These are phyloP conservation scores for Campoletis sonorensis DNA, from an alignment of 1,140 invertebrate genomes.

Conservation along the genomic window DNA sequence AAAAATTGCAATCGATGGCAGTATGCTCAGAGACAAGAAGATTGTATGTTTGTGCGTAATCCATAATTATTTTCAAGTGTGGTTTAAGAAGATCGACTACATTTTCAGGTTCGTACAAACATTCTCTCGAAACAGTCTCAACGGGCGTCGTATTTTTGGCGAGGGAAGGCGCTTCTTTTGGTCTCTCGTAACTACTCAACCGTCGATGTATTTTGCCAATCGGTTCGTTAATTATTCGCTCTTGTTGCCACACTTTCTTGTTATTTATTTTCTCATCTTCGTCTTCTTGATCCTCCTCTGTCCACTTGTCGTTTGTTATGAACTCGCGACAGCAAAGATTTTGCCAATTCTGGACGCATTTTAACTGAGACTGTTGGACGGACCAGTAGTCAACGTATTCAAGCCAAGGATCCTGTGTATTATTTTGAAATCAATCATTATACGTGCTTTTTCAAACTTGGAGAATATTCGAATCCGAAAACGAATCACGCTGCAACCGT, in stretches of 20 bases:
- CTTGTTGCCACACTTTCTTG: conserved; percentile 1
- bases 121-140: conserved; percentile 59
- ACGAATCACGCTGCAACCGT: too few species aligned
- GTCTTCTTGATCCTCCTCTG: conserved; percentile 34
- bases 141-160: conserved; percentile 60
- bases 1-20: conserved; percentile 82
- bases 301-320: neutral
- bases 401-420: conserved; percentile 78
- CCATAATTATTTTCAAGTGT: conserved; percentile 78
- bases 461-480: too few species aligned
- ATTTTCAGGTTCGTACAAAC: conserved; percentile 66
- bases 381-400: conserved; percentile 81
- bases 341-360: conserved; percentile 76
- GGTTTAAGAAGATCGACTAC: conserved; percentile 72
- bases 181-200: conserved; percentile 81
- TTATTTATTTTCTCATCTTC: conserved; percentile 54
- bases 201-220: conserved; percentile 78
- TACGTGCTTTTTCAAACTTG: too few species aligned
- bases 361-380: conserved; percentile 76
- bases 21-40: conserved; percentile 81
- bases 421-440: conserved; percentile 27
- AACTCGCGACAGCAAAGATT: conserved; percentile 52
- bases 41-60: conserved; percentile 79
- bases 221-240: conserved; percentile 66
- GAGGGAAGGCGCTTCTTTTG: conserved; percentile 75